A percentile compares a stretch with the other conserved stretches of the same genome.
phyloP scores from a whole-genome alignment of 2,797 vertebrate species.

The Pantherophis vulpinus region DNA sequence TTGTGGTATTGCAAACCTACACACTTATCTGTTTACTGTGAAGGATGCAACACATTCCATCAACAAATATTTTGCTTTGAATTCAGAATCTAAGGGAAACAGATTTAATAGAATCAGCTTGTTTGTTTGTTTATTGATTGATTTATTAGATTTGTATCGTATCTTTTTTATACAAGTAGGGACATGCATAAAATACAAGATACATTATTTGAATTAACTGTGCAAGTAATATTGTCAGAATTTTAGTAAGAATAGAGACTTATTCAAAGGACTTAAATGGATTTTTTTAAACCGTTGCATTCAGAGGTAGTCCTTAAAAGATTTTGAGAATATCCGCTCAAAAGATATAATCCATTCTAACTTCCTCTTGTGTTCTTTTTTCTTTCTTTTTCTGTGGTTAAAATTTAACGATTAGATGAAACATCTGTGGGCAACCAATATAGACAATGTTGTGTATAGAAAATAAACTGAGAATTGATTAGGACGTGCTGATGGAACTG shows the following conservation, averaged over 20 bases:
- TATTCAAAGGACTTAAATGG: not conserved
- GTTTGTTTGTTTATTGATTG: not conserved
- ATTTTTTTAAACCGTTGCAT: not conserved
- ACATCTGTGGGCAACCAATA: not conserved
- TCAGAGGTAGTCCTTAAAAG: not conserved
- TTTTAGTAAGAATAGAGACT: constrained; percentile 36
- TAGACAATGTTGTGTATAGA: not conserved
- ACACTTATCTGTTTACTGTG: rapidly evolving
- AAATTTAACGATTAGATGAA: not conserved
- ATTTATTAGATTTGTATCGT: not conserved
- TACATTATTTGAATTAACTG: not conserved
- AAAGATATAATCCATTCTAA: not conserved
- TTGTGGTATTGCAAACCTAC: rapidly evolving
- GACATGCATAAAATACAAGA: rapidly evolving
- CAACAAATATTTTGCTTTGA: not conserved
- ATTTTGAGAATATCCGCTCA: not conserved
- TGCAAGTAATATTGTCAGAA: not conserved
- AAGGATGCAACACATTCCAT: not conserved
- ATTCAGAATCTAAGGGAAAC: not conserved
- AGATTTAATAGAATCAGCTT: not conserved
- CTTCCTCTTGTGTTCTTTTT: not conserved
- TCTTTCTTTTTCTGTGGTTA: not conserved
- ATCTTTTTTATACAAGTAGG: not conserved
- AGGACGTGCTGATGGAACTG: not conserved
- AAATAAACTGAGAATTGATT: not conserved